Evolutionary conservation across 2,888 invertebrate species (phyloP).

Genomic region (Pyrocoelia pectoralis): DNA sequence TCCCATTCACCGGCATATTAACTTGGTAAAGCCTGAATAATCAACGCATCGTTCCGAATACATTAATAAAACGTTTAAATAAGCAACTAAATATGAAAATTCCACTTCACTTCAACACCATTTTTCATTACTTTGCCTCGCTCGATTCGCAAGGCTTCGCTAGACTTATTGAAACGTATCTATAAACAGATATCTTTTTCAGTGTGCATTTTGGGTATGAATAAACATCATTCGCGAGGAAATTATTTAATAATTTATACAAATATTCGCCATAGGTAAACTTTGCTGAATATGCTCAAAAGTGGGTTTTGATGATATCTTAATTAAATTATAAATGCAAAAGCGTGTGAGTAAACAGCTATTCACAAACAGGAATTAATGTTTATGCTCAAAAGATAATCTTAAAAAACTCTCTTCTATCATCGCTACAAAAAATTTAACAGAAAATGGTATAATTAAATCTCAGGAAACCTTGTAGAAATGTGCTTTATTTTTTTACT

Average conservation of each 20-base stretch:
- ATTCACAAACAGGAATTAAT: not conserved
- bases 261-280: not conserved
- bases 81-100: too few species aligned
- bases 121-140: too few species aligned
- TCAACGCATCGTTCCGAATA: too few species aligned
- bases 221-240: not conserved
- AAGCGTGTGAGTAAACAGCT: not conserved
- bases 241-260: not conserved
- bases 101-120: too few species aligned
- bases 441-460: too few species aligned
- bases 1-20: too few species aligned
- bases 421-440: too few species aligned
- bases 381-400: not conserved
- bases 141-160: not conserved
- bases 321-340: not conserved
- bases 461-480: too few species aligned
- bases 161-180: not conserved
- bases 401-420: not conserved
- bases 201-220: not conserved
- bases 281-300: not conserved
- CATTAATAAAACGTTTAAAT: too few species aligned
- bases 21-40: too few species aligned
- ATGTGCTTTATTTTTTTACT: too few species aligned
- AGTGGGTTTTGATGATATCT: constrained; percentile 1
- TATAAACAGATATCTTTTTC: not conserved